Base-by-base conservation (phyloP, 2,113 vertebrate genomes). In the Brachyhypopomus occidentalis region DNA sequence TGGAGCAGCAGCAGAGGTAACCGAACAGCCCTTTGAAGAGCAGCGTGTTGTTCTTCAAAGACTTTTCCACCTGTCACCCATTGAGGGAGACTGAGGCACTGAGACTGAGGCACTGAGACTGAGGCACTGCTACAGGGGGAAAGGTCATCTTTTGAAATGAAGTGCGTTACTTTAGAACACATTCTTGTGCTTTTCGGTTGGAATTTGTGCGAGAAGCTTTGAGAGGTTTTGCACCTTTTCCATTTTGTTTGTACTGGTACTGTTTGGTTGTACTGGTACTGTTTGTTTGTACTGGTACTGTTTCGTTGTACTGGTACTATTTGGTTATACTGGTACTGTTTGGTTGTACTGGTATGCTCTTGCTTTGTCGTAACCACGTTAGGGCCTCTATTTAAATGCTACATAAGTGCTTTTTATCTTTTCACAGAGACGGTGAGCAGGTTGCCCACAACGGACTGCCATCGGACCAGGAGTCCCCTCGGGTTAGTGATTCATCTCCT, bases 391-490 rank as follows among this genome's bases (percentile, higher is more conserved):
- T 58, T 41, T 41, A 2, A 8, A 5, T 56, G 52, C 25, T 71
- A 23, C 22, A 34, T 58, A 1, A 58, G 14, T 0, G 5, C 41
- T 58, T n/a, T 20, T 64, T 11, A 7, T 82, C 19, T 76, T 23
- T 77, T 16, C 89, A 93, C 82, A 87, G 94, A 92, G 82, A 82
- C 84, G 94, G 94, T 91, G 95, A 97, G 79, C 93, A 93, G 67
- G 85, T 95, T 86, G 92, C 92, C 82, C 97, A 96, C 76, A 98
- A 97, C 3, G 97, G 97, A 85, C 94, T 96, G 82, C 92, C 94
- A 0, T 95, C 95, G 30, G 96, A 97, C 86, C 96, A 97, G 92
- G 96, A 97, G 83, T 97, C 96, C 87, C 96, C 95, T 89, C 94
- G 91, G 96, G 97, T 98, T 94, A 95, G 97, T 96, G 94, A 95